Conservation (phyloP, 1,140 invertebrate genomes). For the Uloborus diversus region DNA sequence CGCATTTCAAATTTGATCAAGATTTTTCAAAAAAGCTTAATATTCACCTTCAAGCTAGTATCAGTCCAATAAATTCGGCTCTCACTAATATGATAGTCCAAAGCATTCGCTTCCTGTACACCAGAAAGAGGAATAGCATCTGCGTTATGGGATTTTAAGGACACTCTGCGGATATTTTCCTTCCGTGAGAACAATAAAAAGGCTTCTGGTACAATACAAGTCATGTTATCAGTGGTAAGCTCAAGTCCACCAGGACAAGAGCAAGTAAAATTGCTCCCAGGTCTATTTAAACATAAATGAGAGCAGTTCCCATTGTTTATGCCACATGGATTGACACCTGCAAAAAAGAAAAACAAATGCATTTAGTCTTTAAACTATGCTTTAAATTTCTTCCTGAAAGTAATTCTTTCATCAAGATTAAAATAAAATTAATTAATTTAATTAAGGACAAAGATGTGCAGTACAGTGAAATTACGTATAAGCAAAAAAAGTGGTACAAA, state of each 20-base stretch:
- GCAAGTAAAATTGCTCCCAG: slow-evolving; percentile 78
- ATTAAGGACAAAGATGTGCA: no score
- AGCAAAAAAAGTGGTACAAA: no score
- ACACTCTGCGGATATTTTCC: slow-evolving; percentile 84
- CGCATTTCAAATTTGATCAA: no score
- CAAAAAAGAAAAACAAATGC: background rate
- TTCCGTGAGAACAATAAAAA: slow-evolving; percentile 87
- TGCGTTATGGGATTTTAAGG: slow-evolving; percentile 82
- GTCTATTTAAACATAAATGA: slow-evolving; percentile 85
- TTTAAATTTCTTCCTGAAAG: no score
- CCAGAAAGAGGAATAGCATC: slow-evolving; percentile 81
- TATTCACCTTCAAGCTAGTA: slow-evolving; percentile 67
- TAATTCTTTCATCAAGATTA: no score
- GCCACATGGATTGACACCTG: slow-evolving; percentile 76
- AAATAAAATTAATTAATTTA: no score
- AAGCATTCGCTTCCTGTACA: slow-evolving; percentile 79
- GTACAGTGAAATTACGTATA: no score
- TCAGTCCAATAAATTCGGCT: slow-evolving; percentile 88
- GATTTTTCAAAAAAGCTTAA: no score
- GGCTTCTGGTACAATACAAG: slow-evolving; percentile 91
- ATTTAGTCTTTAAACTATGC: no score
- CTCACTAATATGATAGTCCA: slow-evolving; percentile 81
- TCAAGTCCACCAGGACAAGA: slow-evolving; percentile 90
- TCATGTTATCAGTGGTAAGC: slow-evolving; percentile 84
- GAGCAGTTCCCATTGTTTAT: slow-evolving; percentile 82